These are phyloP conservation scores for Pseudomyrmex dendroicus DNA, from an alignment of 1,140 invertebrate species.

Conservation along the genomic window DNA sequence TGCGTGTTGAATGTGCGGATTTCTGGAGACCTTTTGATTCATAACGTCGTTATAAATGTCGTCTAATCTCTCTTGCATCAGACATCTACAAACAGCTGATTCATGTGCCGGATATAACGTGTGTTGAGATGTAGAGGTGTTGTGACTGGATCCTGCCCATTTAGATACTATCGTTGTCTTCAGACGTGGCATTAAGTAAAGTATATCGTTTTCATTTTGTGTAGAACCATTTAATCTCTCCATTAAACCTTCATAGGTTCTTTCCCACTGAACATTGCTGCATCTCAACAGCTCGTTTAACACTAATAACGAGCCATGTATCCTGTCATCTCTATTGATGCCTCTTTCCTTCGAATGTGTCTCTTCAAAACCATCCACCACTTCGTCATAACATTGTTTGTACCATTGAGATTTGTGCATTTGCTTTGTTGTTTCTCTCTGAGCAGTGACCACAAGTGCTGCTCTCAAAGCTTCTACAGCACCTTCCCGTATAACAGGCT, in stretches of 20 bases:
- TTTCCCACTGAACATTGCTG: slow-evolving; percentile 95
- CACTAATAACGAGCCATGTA: slow-evolving; percentile 97
- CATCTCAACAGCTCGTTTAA: slow-evolving; percentile 97
- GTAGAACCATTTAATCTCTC: slow-evolving; percentile 84
- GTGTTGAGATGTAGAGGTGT: slow-evolving; percentile 74
- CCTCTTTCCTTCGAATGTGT: slow-evolving; percentile 90
- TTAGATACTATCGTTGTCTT: slow-evolving; percentile 87
- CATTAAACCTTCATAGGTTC: slow-evolving; percentile 90
- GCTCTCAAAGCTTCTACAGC: slow-evolving; percentile 97
- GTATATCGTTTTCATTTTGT: slow-evolving; percentile 86
- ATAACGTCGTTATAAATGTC: slow-evolving; percentile 93
- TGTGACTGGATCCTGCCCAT: slow-evolving; percentile 81
- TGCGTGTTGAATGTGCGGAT: slow-evolving; percentile 94
- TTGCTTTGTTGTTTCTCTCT: slow-evolving; percentile 96
- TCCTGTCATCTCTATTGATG: slow-evolving; percentile 94
- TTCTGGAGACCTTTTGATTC: slow-evolving; percentile 90
- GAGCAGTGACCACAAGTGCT: slow-evolving; percentile 96
- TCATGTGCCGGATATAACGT: slow-evolving; percentile 88
- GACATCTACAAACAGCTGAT: slow-evolving; percentile 93
- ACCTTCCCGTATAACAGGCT: slow-evolving; percentile 95
- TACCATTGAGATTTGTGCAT: slow-evolving; percentile 96
- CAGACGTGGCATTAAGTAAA: slow-evolving; percentile 86
- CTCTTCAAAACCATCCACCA: slow-evolving; percentile 92
- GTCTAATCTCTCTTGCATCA: slow-evolving; percentile 94
- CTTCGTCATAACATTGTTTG: slow-evolving; percentile 96